Percentiles rank a stretch among this genome's conserved stretches.
These are phyloP conservation scores for Drosophila barbarae DNA, from an alignment of 2,888 invertebrate genomes.

Conservation along the genomic window DNA sequence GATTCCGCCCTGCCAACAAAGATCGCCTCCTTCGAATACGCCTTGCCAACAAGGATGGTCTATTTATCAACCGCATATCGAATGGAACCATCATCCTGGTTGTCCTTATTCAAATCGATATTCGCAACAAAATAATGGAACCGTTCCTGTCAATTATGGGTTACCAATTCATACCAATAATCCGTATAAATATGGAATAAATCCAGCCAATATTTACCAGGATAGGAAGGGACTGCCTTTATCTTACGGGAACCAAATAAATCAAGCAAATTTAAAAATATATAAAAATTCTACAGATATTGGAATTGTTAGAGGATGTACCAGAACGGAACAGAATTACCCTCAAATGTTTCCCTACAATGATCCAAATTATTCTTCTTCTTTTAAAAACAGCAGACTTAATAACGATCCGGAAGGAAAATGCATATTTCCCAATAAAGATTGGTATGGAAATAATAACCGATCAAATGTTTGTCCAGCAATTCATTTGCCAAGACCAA, in stretches of 20 bases:
- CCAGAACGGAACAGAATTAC: background rate
- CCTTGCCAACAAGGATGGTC: too few relatives aligned
- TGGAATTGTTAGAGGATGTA: too few relatives aligned
- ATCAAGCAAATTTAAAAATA: background rate
- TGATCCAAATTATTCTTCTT: background rate
- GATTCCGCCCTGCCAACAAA: background rate
- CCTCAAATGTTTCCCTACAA: background rate
- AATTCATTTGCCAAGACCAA: background rate
- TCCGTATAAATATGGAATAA: background rate
- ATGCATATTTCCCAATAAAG: background rate
- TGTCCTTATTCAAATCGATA: background rate
- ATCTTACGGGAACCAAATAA: background rate
- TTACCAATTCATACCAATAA: too few relatives aligned
- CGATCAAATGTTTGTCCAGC: background rate
- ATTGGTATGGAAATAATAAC: background rate
- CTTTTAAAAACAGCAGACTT: background rate
- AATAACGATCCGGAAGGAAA: background rate
- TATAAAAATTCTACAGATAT: background rate
- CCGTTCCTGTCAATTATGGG: background rate
- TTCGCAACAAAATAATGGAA: background rate
- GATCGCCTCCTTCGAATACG: too few relatives aligned
- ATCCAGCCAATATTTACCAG: too few relatives aligned
- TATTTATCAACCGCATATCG: background rate
- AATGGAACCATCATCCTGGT: too few relatives aligned
- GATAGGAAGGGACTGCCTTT: background rate